Evolutionary conservation across 53 echinoderm and acorn worm species (phyloP).

Genomic region (Temnopleurus reevesii): DNA sequence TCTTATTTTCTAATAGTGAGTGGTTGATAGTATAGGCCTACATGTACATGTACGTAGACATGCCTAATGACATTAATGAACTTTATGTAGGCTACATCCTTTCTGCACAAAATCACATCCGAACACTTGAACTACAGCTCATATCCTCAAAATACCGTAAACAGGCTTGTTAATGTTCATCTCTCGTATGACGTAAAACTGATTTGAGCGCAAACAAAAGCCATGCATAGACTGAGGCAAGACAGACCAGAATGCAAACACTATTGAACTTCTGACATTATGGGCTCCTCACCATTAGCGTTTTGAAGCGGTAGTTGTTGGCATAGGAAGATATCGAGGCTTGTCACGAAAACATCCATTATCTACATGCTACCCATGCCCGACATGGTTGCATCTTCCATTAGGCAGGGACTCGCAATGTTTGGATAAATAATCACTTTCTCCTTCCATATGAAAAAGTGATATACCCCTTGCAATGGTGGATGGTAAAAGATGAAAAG

Average conservation of each 20-base stretch:
- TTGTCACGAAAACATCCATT: slow-evolving; percentile 30
- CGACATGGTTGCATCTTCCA: not conserved
- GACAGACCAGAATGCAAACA: not conserved
- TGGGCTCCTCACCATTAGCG: slow-evolving; percentile 19
- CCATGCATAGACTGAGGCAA: not conserved
- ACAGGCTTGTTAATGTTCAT: not conserved
- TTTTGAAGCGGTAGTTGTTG: slow-evolving; percentile 6
- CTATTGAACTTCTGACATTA: slow-evolving; percentile 17
- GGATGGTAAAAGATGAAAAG: not conserved
- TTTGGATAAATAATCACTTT: slow-evolving; percentile 51
- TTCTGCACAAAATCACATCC: too few species aligned
- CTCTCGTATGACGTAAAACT: not conserved
- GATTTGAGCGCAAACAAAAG: not conserved
- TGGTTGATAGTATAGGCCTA: too few species aligned
- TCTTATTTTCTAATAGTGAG: too few species aligned
- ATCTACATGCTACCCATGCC: slow-evolving; percentile 6
- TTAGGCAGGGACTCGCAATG: slow-evolving; percentile 20
- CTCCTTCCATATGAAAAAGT: slow-evolving; percentile 26
- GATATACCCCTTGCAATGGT: not conserved
- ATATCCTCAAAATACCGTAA: not conserved
- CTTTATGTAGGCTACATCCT: too few species aligned
- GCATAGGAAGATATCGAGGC: not conserved
- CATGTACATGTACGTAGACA: too few species aligned
- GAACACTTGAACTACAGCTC: too few species aligned
- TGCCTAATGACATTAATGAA: too few species aligned